Evolutionary conservation across 2,797 vertebrate genomes (phyloP).

Genomic region (Yasuhikotakia modesta): DNA sequence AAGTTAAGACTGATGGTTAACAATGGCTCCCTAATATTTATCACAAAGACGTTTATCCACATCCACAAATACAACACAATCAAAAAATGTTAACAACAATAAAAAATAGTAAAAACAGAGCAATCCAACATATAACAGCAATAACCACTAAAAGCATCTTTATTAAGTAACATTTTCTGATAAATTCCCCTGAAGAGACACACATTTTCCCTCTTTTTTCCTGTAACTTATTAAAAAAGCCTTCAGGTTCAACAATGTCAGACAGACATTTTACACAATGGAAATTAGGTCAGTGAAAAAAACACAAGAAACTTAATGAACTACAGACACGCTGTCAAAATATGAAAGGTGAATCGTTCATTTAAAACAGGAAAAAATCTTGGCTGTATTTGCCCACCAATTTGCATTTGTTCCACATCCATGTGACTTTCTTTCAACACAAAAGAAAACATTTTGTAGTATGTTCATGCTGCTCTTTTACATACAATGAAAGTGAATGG

Average conservation of each 20-base stretch:
- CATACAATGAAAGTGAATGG: background rate
- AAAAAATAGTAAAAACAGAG: too few relatives aligned
- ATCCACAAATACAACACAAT: background rate
- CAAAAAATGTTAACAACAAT: too few relatives aligned
- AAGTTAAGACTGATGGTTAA: constrained; percentile 55
- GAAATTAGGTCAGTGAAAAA: constrained; percentile 49
- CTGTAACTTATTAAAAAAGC: constrained; percentile 63
- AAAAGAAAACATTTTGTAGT: background rate
- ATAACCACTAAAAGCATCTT: too few relatives aligned
- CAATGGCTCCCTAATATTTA: background rate
- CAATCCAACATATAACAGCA: too few relatives aligned
- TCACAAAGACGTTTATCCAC: constrained; percentile 15
- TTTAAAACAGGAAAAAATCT: background rate
- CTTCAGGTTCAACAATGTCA: constrained; percentile 52
- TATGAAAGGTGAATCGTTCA: constrained; percentile 30
- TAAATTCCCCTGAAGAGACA: constrained; percentile 69
- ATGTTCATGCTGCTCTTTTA: background rate
- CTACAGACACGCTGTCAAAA: constrained; percentile 54
- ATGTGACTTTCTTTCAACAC: background rate
- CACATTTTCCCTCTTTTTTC: constrained; percentile 57
- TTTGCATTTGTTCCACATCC: background rate
- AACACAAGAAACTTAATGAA: constrained; percentile 50
- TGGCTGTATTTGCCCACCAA: background rate
- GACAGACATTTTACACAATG: constrained; percentile 49
- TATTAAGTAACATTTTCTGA: constrained; percentile 71